These are phyloP conservation scores for Therioaphis trifolii DNA, from an alignment of 2,888 invertebrate species.

Conservation along the genomic window DNA sequence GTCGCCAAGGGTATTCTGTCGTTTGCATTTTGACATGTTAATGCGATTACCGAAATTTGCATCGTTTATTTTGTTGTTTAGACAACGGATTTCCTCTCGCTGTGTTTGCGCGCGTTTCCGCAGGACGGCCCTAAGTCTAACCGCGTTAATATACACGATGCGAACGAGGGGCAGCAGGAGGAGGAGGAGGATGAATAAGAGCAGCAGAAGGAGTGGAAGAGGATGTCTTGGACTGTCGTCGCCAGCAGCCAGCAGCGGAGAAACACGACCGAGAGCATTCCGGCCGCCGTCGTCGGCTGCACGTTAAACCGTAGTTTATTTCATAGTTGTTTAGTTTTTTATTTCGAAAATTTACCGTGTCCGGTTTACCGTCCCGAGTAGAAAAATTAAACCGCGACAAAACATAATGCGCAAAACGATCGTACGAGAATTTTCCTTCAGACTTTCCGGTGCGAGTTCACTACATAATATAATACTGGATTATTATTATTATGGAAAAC, in stretches of 20 bases:
- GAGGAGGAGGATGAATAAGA: too few species aligned
- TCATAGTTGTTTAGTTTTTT: not conserved
- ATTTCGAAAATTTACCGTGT: not conserved
- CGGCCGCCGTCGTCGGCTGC: not conserved
- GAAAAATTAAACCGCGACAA: not conserved
- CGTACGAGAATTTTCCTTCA: not conserved
- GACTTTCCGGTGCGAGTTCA: not conserved
- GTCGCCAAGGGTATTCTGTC: not conserved
- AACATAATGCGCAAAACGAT: not conserved
- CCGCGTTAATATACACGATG: too few species aligned
- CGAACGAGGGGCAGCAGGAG: not conserved
- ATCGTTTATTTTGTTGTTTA: conserved; percentile 45
- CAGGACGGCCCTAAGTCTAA: too few species aligned
- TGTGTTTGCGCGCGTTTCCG: conserved; percentile 15
- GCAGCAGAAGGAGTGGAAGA: too few species aligned
- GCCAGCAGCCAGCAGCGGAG: not conserved
- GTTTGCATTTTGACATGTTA: not conserved
- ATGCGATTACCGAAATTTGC: conserved; percentile 57
- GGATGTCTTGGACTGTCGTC: not conserved
- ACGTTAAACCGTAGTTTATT: not conserved
- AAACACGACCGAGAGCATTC: not conserved
- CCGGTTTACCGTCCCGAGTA: not conserved
- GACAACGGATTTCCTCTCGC: conserved; percentile 46
- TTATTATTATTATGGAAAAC: conserved; percentile 24
- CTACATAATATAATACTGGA: not conserved